Percentiles rank a stretch among this genome's conserved stretches.
These are phyloP conservation scores for Homarus americanus DNA, from an alignment of 1,140 invertebrate genomes.

Conservation along the genomic window DNA sequence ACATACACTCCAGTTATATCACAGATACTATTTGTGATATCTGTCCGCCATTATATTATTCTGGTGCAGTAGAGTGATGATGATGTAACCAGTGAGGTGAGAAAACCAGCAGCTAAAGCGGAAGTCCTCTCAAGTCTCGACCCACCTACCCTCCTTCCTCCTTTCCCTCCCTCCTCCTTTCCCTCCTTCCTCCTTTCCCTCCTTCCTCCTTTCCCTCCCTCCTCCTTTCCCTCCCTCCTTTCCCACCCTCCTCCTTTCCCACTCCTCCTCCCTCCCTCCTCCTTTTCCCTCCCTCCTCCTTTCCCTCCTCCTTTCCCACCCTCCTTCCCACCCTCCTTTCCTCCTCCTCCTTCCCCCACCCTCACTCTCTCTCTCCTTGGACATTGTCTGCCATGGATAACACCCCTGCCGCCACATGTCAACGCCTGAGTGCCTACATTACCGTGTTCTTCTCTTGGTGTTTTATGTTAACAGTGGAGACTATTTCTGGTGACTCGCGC, in stretches of 20 bases:
- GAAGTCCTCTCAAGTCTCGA: no score
- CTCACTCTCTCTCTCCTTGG: neutral
- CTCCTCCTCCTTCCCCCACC: neutral
- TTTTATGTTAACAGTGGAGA: neutral
- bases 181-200: neutral
- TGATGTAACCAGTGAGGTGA: no score
- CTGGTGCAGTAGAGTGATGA: no score
- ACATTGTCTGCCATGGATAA: neutral
- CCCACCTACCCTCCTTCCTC: neutral
- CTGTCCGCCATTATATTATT: no score
- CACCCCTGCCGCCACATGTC: no score
- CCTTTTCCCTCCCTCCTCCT: neutral
- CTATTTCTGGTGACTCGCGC: neutral
- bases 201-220: neutral
- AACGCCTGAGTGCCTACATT: no score
- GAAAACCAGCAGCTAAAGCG: no score
- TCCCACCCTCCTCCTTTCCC: neutral
- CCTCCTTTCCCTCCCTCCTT: neutral
- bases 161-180: neutral
- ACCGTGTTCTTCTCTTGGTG: no score
- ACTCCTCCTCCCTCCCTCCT: neutral
- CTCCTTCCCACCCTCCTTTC: neutral
- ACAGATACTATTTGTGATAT: no score
- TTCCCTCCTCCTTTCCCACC: neutral
- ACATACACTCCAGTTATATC: no score